phyloP scores from a whole-genome alignment of 35 echinoderm and acorn worm species.

The Apostichopus japonicus region DNA sequence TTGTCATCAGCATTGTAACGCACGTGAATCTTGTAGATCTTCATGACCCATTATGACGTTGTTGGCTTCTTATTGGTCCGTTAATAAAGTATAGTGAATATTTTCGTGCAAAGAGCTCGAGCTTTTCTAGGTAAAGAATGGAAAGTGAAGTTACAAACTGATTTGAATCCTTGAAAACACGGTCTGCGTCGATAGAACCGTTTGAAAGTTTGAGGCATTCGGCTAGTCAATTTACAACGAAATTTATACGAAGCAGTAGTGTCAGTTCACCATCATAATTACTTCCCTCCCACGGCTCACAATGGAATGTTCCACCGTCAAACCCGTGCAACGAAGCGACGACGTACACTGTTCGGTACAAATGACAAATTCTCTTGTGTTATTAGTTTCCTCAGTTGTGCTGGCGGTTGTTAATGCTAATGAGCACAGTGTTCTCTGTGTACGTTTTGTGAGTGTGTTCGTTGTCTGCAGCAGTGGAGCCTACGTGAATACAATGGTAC shows the following conservation, averaged over 20 bases:
- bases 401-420: conserved; percentile 31
- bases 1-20: too few species aligned
- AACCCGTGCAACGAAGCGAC: background rate
- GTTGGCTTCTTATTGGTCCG: too few species aligned
- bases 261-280: background rate
- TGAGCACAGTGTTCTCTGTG: conserved; percentile 9
- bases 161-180: too few species aligned
- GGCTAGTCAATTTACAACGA: background rate
- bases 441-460: background rate
- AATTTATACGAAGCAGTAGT: background rate
- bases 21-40: too few species aligned
- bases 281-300: background rate
- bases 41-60: too few species aligned
- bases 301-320: conserved; percentile 22
- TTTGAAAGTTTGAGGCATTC: background rate
- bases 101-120: background rate
- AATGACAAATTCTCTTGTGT: conserved; percentile 22
- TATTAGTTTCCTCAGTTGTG: conserved; percentile 13
- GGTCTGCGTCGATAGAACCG: background rate
- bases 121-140: background rate
- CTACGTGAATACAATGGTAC: background rate
- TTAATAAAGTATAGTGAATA: background rate
- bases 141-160: background rate
- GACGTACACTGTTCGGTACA: background rate
- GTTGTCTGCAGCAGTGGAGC: background rate